A percentile compares a stretch with the other conserved stretches of the same genome.
phyloP scores from a whole-genome alignment of 2,888 invertebrate species.

The Elgonia sp. region DNA sequence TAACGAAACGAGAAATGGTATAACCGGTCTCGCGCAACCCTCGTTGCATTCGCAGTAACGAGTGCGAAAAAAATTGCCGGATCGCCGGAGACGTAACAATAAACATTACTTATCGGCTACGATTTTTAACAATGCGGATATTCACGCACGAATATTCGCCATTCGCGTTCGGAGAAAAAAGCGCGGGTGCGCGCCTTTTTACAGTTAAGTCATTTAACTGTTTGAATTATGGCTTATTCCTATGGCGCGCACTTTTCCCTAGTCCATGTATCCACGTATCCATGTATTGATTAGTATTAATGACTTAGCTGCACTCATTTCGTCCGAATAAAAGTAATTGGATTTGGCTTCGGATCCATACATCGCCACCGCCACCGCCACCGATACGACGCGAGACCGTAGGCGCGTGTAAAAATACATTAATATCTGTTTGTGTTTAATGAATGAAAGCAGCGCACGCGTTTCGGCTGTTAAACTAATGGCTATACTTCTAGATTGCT shows the following conservation, averaged over 20 bases:
- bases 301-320: slow-evolving; percentile 87
- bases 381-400: slow-evolving; percentile 77
- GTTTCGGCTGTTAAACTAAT: slow-evolving; percentile 86
- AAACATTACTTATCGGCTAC: slow-evolving; percentile 87
- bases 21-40: slow-evolving; percentile 50
- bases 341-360: slow-evolving; percentile 86
- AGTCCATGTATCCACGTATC: slow-evolving; percentile 69
- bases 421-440: slow-evolving; percentile 87
- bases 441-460: slow-evolving; percentile 86
- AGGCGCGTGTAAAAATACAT: slow-evolving; percentile 86
- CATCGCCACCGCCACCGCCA: slow-evolving; percentile 73
- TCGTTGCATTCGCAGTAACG: slow-evolving; percentile 55
- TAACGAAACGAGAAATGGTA: slow-evolving; percentile 70
- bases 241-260: slow-evolving; percentile 80
- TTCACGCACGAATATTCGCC: slow-evolving; percentile 69
- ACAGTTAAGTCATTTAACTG: slow-evolving; percentile 87
- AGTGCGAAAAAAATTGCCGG: slow-evolving; percentile 65
- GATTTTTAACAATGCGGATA: slow-evolving; percentile 84
- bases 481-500: slow-evolving; percentile 85
- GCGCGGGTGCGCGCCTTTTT: slow-evolving; percentile 82
- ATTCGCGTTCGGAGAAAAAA: slow-evolving; percentile 81
- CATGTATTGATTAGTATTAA: slow-evolving; percentile 87
- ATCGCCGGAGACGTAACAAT: slow-evolving; percentile 85
- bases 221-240: slow-evolving; percentile 87
- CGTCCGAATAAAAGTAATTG: slow-evolving; percentile 87